A percentile compares a stretch with the other conserved stretches of the same genome.
Evolutionary conservation across 1,140 invertebrate species (phyloP).

Genomic region (Sarcophaga peregrina): DNA sequence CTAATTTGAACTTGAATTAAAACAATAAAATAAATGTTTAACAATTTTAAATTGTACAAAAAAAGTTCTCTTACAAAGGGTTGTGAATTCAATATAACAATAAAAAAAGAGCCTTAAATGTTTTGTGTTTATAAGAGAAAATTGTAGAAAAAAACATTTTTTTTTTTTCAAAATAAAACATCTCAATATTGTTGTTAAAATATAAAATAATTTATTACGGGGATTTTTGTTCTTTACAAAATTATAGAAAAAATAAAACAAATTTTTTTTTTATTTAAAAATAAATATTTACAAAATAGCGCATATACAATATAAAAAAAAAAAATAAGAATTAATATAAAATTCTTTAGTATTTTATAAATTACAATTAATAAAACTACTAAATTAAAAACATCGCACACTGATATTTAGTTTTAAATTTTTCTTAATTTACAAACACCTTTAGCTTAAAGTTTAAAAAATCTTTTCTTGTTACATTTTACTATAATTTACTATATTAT

Average conservation of each 20-base stretch:
- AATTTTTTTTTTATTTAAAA: neutral
- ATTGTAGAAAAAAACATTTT: no score
- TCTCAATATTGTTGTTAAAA: no score
- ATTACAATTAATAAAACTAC: slow-evolving; percentile 3
- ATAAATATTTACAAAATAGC: slow-evolving; percentile 11
- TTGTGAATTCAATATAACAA: no score
- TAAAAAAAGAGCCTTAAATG: slow-evolving; percentile 1
- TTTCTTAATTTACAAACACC: slow-evolving; percentile 24
- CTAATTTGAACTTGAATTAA: neutral
- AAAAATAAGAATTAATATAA: neutral
- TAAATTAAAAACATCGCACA: neutral
- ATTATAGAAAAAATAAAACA: neutral
- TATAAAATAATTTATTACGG: neutral
- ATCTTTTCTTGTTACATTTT: slow-evolving; percentile 27
- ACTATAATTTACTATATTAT: slow-evolving; percentile 35
- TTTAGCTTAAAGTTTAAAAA: neutral
- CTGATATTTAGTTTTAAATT: neutral
- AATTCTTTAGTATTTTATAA: neutral
- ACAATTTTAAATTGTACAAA: slow-evolving; percentile 13
- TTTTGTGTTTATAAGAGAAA: no score
- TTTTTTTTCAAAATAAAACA: no score
- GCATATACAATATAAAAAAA: no score
- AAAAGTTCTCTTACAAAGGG: neutral
- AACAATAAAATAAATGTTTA: neutral
- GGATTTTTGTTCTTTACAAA: no score